Evolutionary conservation across 2,113 vertebrate genomes (phyloP), one percentile per base, ranked within the genome.

Genomic region (Phrynosoma platyrhinos): DNA sequence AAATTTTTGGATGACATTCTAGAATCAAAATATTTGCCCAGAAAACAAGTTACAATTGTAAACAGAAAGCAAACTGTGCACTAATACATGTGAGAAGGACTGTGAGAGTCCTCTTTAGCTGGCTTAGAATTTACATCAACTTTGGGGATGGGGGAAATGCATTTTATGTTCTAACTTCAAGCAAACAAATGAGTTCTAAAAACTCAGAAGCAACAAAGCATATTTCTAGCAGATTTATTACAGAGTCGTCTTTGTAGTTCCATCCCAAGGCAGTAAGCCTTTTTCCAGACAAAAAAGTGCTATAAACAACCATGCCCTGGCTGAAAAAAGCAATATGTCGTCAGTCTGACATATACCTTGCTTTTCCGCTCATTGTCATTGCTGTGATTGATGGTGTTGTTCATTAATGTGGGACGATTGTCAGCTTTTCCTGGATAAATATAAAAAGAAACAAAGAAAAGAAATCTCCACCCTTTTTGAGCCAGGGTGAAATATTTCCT

Each of bases 381-480:
- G 72, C 90, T 85, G 96, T 98, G 98, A 99, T 98, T 98, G 98
- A 99, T 99, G 98, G 98, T 97, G 96, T 96, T 97, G 97, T 98
- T 98, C 97, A 98, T 98, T 98, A 98, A 98, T 98, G 98, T 98
- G 97, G 96, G 97, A 97, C 98, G 96, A 99, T 99, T 99, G 98
- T 99, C 98, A 97, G 97, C 95, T 97, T 98, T 99, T 99, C 98
- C 98, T 98, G 98, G 97, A 98, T 97, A 98, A 98, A 98, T 99
- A 99, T 98, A 98, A 98, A 99, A 99, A 98, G 98, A 98, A 98
- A 99, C 98, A 98, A 98, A 98, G 98, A 98, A 98, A 98, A 98
- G 98, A 98, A 98, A 98, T 97, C 97, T 93, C 97, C 98, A 98
- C 97, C 97, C 97, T 97, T 97, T 94, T 96, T 95, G 95, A 96